A percentile compares a stretch with the other conserved stretches of the same genome.
These are phyloP conservation scores for Lasioglossum calceatum DNA, from an alignment of 2,888 invertebrate species.

Conservation along the genomic window DNA sequence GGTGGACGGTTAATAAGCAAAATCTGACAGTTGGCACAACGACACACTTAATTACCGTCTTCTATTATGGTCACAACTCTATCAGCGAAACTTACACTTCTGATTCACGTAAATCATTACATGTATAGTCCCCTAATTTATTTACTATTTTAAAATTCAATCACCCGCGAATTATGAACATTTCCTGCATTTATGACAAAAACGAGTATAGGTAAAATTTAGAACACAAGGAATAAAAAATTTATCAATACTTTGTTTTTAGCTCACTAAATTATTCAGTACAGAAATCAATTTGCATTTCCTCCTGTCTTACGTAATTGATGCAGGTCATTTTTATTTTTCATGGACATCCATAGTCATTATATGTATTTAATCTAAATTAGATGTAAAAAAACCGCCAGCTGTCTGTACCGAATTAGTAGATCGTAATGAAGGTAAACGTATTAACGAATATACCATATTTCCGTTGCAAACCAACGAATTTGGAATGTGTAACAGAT, in stretches of 20 bases:
- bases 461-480: background rate
- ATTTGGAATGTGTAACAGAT: background rate
- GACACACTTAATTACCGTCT: conserved; percentile 54
- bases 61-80: background rate
- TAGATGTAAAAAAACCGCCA: background rate
- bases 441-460: background rate
- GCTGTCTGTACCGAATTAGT: background rate
- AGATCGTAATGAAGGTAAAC: background rate
- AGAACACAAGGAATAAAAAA: background rate
- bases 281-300: background rate
- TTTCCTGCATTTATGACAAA: background rate
- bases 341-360: background rate
- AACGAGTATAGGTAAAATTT: background rate
- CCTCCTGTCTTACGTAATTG: background rate
- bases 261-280: background rate
- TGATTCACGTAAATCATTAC: background rate
- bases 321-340: background rate
- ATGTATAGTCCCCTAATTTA: background rate
- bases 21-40: conserved; percentile 69
- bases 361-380: background rate
- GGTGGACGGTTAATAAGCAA: conserved; percentile 76
- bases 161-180: background rate
- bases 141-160: background rate
- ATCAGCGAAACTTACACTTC: background rate
- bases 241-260: background rate